Percentiles rank a stretch among this genome's conserved stretches.
Conservation (phyloP, 2,888 invertebrate species). For the Dysmachus trigonus region DNA sequence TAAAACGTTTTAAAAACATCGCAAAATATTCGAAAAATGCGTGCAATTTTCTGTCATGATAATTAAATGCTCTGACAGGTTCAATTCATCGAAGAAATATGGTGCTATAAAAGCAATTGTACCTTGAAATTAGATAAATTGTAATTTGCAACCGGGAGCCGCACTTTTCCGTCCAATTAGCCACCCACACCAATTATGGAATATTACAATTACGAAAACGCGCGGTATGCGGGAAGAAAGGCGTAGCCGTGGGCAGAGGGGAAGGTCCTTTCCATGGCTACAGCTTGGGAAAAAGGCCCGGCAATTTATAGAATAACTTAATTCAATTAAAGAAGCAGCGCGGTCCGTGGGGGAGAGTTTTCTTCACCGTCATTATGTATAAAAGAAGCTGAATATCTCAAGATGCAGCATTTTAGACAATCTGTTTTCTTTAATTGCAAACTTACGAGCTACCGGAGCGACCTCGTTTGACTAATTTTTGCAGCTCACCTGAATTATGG, state of each 20-base stretch:
- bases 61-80: not conserved
- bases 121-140: slow-evolving; percentile 7
- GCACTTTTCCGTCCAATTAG: slow-evolving; percentile 27
- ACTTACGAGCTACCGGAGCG: not conserved
- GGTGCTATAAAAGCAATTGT: not conserved
- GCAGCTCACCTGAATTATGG: not conserved
- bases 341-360: not conserved
- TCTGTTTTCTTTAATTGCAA: not conserved
- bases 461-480: not conserved
- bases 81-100: not conserved
- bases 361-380: not conserved
- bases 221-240: not conserved
- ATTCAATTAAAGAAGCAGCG: not conserved
- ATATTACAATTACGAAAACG: not conserved
- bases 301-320: not conserved
- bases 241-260: no score
- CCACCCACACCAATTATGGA: slow-evolving; percentile 21
- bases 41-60: not conserved
- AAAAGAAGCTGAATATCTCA: no score
- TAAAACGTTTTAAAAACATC: not conserved
- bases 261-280: no score
- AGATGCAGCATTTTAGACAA: not conserved
- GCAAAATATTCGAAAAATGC: not conserved
- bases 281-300: not conserved
- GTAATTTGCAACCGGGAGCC: slow-evolving; percentile 20